Percentiles rank a stretch among this genome's conserved stretches.
These are phyloP conservation scores for Papilio aristodemus DNA, from an alignment of 1,140 invertebrate species.

Conservation along the genomic window DNA sequence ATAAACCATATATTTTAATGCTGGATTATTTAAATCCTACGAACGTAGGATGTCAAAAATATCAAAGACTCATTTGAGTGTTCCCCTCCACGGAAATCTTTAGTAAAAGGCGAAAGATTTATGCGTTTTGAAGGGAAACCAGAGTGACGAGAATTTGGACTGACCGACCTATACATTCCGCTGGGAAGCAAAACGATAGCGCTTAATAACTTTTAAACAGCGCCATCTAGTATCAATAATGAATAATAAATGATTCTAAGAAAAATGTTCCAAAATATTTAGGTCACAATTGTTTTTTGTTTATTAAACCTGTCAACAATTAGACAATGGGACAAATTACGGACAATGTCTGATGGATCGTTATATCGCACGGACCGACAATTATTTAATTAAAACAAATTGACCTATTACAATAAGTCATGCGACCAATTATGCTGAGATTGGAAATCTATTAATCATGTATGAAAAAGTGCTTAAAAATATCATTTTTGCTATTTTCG, in stretches of 20 bases:
- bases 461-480: no score
- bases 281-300: background rate
- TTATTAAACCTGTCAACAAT: slow-evolving; percentile 5
- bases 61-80: slow-evolving; percentile 36
- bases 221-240: slow-evolving; percentile 11
- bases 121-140: slow-evolving; percentile 28
- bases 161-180: background rate
- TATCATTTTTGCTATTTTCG: no score
- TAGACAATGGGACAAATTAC: background rate
- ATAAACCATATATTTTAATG: no score
- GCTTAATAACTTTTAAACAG: slow-evolving; percentile 4
- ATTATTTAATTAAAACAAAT: slow-evolving; percentile 21
- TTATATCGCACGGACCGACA: background rate
- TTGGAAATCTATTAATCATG: background rate
- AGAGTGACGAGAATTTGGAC: slow-evolving; percentile 7
- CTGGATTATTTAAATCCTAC: slow-evolving; percentile 5
- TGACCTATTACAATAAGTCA: background rate
- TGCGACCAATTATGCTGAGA: slow-evolving; percentile 2
- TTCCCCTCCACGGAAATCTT: slow-evolving; percentile 41
- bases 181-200: background rate
- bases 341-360: background rate
- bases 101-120: slow-evolving; percentile 39
- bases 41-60: slow-evolving; percentile 29
- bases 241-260: no score
- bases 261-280: background rate